Evolutionary conservation across 1,140 invertebrate genomes (phyloP).

Genomic region (Maniola jurtina): DNA sequence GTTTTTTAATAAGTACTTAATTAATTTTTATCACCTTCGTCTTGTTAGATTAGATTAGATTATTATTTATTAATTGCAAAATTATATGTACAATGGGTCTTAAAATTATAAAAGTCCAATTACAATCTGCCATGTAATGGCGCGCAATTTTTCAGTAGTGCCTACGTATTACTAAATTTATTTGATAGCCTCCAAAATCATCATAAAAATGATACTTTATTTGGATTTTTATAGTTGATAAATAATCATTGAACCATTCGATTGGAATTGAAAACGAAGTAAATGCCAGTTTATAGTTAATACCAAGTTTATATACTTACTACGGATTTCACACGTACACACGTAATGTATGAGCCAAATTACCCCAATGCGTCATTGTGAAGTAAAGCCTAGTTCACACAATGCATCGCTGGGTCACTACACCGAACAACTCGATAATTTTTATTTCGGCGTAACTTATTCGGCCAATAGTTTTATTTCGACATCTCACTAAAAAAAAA

Average conservation of each 20-base stretch:
- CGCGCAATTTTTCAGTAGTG: no score
- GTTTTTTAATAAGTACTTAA: no score
- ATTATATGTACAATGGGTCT: no score
- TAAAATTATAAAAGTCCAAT: no score
- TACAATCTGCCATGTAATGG: no score
- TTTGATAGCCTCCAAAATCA: constrained; percentile 1
- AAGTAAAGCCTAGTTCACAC: background rate
- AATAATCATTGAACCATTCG: constrained; percentile 6
- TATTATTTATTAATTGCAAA: no score
- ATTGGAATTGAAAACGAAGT: background rate
- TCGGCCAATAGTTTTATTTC: no score
- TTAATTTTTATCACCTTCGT: no score
- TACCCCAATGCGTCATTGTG: background rate
- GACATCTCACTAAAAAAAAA: no score
- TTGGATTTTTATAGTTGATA: constrained; percentile 1
- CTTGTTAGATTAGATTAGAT: no score
- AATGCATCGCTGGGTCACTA: background rate
- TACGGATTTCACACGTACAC: background rate
- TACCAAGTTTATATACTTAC: background rate
- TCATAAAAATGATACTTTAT: constrained; percentile 13
- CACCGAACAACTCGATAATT: no score
- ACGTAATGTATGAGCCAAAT: background rate
- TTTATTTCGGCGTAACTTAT: no score
- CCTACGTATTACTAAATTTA: constrained; percentile 5
- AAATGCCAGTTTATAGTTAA: constrained; percentile 3